Evolutionary conservation across 1,140 invertebrate species (phyloP), one percentile per base, ranked within the genome.

Genomic region (Heliothis subflexa): DNA sequence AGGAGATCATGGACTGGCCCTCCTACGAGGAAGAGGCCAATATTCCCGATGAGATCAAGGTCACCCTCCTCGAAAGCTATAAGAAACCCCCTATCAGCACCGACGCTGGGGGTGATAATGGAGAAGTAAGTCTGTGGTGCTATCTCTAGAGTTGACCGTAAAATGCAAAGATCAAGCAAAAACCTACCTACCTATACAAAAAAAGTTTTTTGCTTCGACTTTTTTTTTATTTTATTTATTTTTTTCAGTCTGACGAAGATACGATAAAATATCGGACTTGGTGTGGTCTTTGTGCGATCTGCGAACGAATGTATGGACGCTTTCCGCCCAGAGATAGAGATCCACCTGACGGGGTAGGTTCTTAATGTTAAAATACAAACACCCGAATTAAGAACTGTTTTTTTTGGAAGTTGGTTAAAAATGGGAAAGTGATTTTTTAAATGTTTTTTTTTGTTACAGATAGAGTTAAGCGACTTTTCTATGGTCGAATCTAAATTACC

Each of bases 241-340:
- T 73, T 77, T 90, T 90, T 66, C 81, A 94, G 91, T 40, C 77
- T 13, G 78, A 88, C 12, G 75, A 71, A 21, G 83, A 88, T 13
- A 91, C 87, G 0, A 81, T 97, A 18, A 95, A 96, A 87, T 97
- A 96, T 86, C 94, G 96, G 55, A 95, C 95, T 3, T 97, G 96
- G 96, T 96, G 96, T 84, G 96, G 96, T 12, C 86, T 97, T 16
- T 97, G 96, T 83, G 96, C 96, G 0, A 89, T 96, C 5, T 96
- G 95, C 81, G 97, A 97, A 86, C 91, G 97, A 74, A 86, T 96
- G 55, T 90, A 96, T 4, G 95, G 95, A 28, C 87, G 94, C 14
- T 92, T 95, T n/a, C 92, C 94, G 3, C 83, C 89, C 0, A 90
- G 92, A 54, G 89, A 95, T 0, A 85, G 89, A 18, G 95, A 96